Percentiles rank a stretch among this genome's conserved stretches.
Evolutionary conservation across 2,113 vertebrate genomes (phyloP).

Genomic region (Anolis sagrei): DNA sequence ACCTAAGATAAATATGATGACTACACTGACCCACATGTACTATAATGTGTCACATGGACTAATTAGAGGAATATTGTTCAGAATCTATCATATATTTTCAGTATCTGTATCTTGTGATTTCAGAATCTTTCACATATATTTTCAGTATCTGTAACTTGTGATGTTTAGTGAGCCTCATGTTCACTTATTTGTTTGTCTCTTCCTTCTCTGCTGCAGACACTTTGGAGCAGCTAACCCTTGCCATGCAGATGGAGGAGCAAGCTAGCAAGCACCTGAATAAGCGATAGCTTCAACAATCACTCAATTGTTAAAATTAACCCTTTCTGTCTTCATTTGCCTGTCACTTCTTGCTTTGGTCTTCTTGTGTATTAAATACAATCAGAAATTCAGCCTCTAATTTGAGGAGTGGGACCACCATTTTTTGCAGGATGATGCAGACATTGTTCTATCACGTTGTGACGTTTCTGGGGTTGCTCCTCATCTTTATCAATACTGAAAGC

Average conservation of each 20-base stretch:
- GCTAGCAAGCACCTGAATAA: slow-evolving; percentile 77
- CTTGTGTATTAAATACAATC: slow-evolving; percentile 34
- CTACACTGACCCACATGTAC: background rate
- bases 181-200: background rate
- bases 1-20: background rate
- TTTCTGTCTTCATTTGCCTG: slow-evolving; percentile 21
- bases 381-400: background rate
- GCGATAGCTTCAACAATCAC: slow-evolving; percentile 64
- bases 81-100: no score
- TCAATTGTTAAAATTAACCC: slow-evolving; percentile 41
- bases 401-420: background rate
- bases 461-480: background rate
- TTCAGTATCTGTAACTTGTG: background rate
- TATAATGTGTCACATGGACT: no score
- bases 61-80: no score
- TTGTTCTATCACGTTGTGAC: background rate
- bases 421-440: background rate
- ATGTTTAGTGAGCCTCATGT: background rate
- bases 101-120: no score
- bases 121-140: background rate
- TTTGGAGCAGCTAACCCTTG: slow-evolving; percentile 69
- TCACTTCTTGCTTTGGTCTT: slow-evolving; percentile 43
- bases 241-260: slow-evolving; percentile 80
- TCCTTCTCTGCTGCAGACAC: slow-evolving; percentile 64
- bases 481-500: slow-evolving; percentile 3